A percentile compares a stretch with the other conserved stretches of the same genome.
Evolutionary conservation across 2,113 vertebrate species (phyloP).

Genomic region (Pseudopodoces humilis): DNA sequence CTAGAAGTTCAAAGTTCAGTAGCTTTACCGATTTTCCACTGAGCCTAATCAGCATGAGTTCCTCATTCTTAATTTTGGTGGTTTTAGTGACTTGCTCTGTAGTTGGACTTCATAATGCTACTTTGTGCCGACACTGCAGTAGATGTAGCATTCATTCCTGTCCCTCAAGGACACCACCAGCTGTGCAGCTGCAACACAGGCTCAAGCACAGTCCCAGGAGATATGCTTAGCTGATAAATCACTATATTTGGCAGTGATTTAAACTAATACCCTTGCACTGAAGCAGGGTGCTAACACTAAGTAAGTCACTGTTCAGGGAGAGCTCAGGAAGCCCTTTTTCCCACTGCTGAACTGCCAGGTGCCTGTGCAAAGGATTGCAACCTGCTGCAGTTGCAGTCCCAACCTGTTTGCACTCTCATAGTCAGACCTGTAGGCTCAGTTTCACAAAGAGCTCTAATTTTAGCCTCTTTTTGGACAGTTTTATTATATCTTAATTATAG

Average conservation of each 20-base stretch:
- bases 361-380: not conserved
- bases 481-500: not conserved
- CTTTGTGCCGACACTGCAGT: fast-evolving
- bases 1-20: not conserved
- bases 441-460: not conserved
- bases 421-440: fast-evolving
- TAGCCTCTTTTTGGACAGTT: not conserved
- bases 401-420: not conserved
- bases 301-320: not conserved
- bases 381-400: not conserved
- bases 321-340: not conserved
- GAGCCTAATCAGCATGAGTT: not conserved
- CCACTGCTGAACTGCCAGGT: not conserved
- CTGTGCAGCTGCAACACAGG: not conserved
- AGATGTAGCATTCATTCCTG: fast-evolving
- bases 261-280: not conserved
- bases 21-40: not conserved
- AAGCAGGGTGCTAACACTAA: not conserved
- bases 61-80: not conserved
- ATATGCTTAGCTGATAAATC: not conserved
- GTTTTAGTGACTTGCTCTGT: not conserved
- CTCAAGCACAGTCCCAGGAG: not conserved
- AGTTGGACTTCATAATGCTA: not conserved
- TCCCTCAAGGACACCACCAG: no score
- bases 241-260: not conserved